Conservation (phyloP, 2,888 invertebrate genomes). For the Ectemnius cavifrons region DNA sequence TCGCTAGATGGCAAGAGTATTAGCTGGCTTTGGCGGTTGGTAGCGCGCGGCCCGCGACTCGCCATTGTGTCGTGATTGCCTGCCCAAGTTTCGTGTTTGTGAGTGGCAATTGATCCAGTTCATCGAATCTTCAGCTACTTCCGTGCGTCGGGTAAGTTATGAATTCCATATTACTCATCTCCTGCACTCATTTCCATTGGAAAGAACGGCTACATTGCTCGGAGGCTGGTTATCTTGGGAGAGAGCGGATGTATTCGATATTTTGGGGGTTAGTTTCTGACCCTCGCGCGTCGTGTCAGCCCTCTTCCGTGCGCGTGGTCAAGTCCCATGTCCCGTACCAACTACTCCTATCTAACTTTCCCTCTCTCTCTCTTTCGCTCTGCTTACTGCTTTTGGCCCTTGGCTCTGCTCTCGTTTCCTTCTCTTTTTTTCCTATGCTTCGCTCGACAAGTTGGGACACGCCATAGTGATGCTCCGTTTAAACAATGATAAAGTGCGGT, state of each 20-base stretch:
- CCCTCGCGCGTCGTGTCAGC: conserved; percentile 59
- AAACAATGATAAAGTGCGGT: too few relatives aligned
- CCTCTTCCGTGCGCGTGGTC: conserved; percentile 63
- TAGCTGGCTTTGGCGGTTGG: conserved; percentile 7
- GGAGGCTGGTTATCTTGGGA: conserved; percentile 7
- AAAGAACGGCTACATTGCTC: neutral
- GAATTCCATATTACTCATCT: conserved; percentile 17
- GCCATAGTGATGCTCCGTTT: too few relatives aligned
- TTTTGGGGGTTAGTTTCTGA: conserved; percentile 66
- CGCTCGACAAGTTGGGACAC: too few relatives aligned
- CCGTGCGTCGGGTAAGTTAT: conserved; percentile 53
- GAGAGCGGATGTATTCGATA: conserved; percentile 31
- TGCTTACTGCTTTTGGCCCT: too few relatives aligned
- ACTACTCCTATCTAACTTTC: neutral
- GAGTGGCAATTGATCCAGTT: conserved; percentile 66
- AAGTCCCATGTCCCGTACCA: conserved; percentile 26
- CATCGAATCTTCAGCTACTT: conserved; percentile 47
- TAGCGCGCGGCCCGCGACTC: conserved; percentile 58
- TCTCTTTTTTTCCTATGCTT: too few relatives aligned
- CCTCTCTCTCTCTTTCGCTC: too few relatives aligned
- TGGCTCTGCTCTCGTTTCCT: too few relatives aligned
- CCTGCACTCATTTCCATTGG: neutral
- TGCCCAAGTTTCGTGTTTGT: conserved; percentile 69
- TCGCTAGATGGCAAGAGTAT: conserved; percentile 61
- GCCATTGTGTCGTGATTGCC: conserved; percentile 72